Evolutionary conservation across 2,888 invertebrate genomes (phyloP).

Genomic region (Trichopria drosophilae): DNA sequence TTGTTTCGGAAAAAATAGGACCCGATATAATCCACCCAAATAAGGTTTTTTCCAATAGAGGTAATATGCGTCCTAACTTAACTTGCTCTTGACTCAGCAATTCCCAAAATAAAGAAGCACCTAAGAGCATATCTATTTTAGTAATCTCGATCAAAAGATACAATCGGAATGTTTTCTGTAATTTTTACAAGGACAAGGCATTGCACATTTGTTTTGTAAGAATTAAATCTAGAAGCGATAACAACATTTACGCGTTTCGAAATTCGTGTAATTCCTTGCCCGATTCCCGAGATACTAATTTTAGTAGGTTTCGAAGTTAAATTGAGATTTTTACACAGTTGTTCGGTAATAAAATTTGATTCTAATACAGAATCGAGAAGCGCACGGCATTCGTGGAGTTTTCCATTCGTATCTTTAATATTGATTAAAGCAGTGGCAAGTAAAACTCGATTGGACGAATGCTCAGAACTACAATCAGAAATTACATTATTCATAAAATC

Average conservation of each 20-base stretch:
- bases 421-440: not conserved
- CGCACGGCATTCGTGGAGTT: not conserved
- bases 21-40: too few relatives aligned
- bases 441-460: too few relatives aligned
- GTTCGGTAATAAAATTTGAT: not conserved
- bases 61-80: not conserved
- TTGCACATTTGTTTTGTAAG: too few relatives aligned
- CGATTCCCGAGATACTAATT: conserved; percentile 1
- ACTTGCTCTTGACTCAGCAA: too few relatives aligned
- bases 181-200: too few relatives aligned
- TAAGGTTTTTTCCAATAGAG: not conserved
- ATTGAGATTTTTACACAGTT: not conserved
- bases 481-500: too few relatives aligned
- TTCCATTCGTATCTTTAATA: not conserved
- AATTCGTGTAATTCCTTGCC: not conserved
- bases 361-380: not conserved
- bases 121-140: not conserved
- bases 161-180: too few relatives aligned
- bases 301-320: not conserved
- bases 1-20: too few relatives aligned
- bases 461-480: too few relatives aligned
- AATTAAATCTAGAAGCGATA: not conserved
- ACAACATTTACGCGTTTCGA: not conserved
- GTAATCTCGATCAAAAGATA: too few relatives aligned
- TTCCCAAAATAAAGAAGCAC: conserved; percentile 2